Evolutionary conservation across 2,113 vertebrate species (phyloP).

Genomic region (Chiloscyllium plagiosum): DNA sequence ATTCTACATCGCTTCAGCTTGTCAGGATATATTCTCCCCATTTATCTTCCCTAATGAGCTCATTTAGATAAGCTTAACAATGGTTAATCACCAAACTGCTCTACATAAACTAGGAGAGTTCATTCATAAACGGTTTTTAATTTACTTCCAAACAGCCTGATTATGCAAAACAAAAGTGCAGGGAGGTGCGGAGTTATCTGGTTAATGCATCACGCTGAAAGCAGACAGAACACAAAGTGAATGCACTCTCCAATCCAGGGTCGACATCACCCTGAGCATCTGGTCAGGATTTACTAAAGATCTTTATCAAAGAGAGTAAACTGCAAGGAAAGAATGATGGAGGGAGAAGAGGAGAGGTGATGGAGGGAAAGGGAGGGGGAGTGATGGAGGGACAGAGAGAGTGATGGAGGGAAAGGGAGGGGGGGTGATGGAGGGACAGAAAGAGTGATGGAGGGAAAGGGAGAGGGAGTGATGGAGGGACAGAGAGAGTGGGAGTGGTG

Average conservation of each 20-base stretch:
- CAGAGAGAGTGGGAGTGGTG: no score
- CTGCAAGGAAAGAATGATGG: neutral
- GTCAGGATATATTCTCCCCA: neutral
- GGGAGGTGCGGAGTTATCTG: neutral
- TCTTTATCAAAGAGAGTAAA: no score
- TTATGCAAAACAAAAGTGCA: neutral
- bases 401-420: neutral
- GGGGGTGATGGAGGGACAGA: neutral
- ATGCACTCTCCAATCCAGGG: neutral
- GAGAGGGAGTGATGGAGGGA: no score
- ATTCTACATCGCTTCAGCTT: neutral
- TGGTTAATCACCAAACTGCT: slow-evolving; percentile 5
- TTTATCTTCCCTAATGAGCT: neutral
- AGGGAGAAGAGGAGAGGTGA: neutral
- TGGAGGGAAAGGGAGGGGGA: neutral
- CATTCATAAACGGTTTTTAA: slow-evolving; percentile 12
- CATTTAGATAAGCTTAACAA: slow-evolving; percentile 15
- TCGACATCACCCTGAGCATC: no score
- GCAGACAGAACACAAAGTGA: neutral
- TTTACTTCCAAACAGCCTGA: neutral
- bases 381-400: neutral
- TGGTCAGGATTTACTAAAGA: neutral
- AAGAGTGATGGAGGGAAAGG: no score
- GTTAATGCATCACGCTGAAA: neutral
- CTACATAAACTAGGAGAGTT: neutral